These are phyloP conservation scores for Octodonta nipae DNA, from an alignment of 2,888 invertebrate species.

Conservation along the genomic window DNA sequence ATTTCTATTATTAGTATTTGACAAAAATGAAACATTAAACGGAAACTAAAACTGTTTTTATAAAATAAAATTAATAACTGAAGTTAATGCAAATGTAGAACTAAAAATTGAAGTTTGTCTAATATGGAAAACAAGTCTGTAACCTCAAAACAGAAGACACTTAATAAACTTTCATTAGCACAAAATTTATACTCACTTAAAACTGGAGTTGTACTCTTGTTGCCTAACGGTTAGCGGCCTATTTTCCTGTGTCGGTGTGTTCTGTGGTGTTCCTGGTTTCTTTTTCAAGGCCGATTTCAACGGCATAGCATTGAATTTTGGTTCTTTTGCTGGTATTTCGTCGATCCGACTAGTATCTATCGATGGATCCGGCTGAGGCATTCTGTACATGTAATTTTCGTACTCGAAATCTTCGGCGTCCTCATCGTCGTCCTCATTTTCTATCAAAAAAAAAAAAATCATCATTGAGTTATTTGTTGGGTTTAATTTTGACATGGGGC, in stretches of 20 bases:
- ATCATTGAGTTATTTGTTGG: background rate
- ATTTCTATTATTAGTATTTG: too few relatives aligned
- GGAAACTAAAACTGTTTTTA: too few relatives aligned
- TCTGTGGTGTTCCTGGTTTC: slow-evolving; percentile 51
- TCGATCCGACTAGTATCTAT: slow-evolving; percentile 76
- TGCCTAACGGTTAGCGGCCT: slow-evolving; percentile 42
- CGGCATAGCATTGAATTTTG: slow-evolving; percentile 75
- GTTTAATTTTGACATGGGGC: background rate
- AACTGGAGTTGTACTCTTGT: slow-evolving; percentile 55
- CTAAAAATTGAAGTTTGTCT: too few relatives aligned
- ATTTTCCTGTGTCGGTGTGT: slow-evolving; percentile 59
- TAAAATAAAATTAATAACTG: too few relatives aligned
- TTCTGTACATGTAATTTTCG: slow-evolving; percentile 39
- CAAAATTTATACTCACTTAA: slow-evolving; percentile 66
- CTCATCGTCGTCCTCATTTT: slow-evolving; percentile 22
- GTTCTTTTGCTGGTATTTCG: slow-evolving; percentile 71
- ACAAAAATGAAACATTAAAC: too few relatives aligned
- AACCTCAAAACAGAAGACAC: too few relatives aligned
- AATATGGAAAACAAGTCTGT: too few relatives aligned
- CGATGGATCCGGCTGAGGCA: slow-evolving; percentile 49
- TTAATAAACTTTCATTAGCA: too few relatives aligned
- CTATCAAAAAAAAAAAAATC: slow-evolving; percentile 4
- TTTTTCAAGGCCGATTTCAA: slow-evolving; percentile 87
- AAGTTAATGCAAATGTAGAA: too few relatives aligned
- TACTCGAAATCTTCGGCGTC: slow-evolving; percentile 34